Conservation (phyloP, 2,113 vertebrate genomes). For the Gadus macrocephalus region DNA sequence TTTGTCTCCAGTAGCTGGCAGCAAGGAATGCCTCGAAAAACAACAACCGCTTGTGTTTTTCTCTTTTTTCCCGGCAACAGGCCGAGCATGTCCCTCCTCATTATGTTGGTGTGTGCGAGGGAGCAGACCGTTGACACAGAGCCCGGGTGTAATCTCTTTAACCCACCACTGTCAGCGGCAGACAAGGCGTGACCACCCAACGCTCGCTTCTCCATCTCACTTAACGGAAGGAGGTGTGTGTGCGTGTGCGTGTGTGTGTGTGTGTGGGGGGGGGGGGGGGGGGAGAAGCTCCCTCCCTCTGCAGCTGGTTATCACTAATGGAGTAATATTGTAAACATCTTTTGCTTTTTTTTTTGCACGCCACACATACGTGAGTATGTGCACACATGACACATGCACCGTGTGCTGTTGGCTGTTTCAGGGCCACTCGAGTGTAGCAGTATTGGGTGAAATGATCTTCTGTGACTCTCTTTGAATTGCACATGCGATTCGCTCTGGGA, state of each 20-base stretch:
- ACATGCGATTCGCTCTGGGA: constrained; percentile 27
- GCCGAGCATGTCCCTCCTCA: constrained; percentile 80
- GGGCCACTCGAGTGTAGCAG: constrained; percentile 47
- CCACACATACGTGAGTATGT: constrained; percentile 1
- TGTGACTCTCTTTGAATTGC: constrained; percentile 53
- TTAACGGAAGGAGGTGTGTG: constrained; percentile 57
- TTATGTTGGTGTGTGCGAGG: constrained; percentile 79
- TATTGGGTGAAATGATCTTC: constrained; percentile 44
- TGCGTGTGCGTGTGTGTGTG: constrained; percentile 3
- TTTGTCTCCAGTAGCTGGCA: constrained; percentile 38
- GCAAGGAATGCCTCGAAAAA: constrained; percentile 61
- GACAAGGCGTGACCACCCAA: constrained; percentile 81
- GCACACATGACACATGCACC: constrained; percentile 2
- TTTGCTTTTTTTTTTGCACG: constrained; percentile 8
- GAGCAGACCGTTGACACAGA: constrained; percentile 81
- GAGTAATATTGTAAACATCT: constrained; percentile 37
- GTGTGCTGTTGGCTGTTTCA: constrained; percentile 45
- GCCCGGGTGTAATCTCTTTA: constrained; percentile 90
- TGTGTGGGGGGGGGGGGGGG: constrained; percentile 12
- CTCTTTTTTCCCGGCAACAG: constrained; percentile 62
- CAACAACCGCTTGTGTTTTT: constrained; percentile 50
- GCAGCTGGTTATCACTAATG: constrained; percentile 45
- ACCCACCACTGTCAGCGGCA: constrained; percentile 79
- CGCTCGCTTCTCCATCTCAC: constrained; percentile 79
- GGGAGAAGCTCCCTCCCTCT: neutral